Percentiles rank a stretch among this genome's conserved stretches.
Evolutionary conservation across 2,888 invertebrate genomes (phyloP).

Genomic region (Drosophila putrida): DNA sequence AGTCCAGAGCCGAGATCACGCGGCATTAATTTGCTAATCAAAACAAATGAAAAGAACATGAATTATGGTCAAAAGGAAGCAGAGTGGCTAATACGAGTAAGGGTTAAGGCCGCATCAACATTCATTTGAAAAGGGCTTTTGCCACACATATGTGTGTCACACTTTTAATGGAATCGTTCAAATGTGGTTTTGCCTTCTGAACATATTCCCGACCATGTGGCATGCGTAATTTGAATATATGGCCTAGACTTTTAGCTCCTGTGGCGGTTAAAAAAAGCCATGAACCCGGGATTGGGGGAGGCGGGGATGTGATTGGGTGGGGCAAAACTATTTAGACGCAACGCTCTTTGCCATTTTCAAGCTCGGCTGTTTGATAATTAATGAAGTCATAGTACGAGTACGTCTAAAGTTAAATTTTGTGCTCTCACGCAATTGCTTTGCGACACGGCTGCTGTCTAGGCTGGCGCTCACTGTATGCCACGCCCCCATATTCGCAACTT

Average conservation of each 20-base stretch:
- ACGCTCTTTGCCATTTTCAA: slow-evolving; percentile 61
- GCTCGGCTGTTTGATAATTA: slow-evolving; percentile 76
- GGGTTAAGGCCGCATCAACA: slow-evolving; percentile 71
- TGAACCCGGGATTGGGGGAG: neutral
- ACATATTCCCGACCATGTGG: slow-evolving; percentile 34
- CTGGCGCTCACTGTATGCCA: slow-evolving; percentile 34
- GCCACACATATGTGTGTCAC: slow-evolving; percentile 38
- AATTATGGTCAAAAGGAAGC: slow-evolving; percentile 66
- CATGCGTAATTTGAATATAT: slow-evolving; percentile 76
- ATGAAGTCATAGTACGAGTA: slow-evolving; percentile 76
- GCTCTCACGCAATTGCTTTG: slow-evolving; percentile 74
- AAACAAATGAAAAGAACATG: slow-evolving; percentile 82
- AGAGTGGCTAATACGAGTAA: slow-evolving; percentile 65
- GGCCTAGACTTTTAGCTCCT: slow-evolving; percentile 47
- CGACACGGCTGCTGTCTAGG: slow-evolving; percentile 37
- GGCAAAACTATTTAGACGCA: slow-evolving; percentile 55
- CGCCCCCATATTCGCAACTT: slow-evolving; percentile 68
- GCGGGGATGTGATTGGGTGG: slow-evolving; percentile 16
- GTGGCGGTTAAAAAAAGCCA: slow-evolving; percentile 10
- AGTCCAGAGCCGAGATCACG: slow-evolving; percentile 32
- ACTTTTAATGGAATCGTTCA: slow-evolving; percentile 74
- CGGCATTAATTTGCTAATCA: slow-evolving; percentile 77
- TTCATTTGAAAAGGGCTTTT: slow-evolving; percentile 1
- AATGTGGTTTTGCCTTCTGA: slow-evolving; percentile 60
- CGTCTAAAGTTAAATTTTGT: slow-evolving; percentile 76